phyloP scores from a whole-genome alignment of 2,113 vertebrate species.

The Trachemys scripta region DNA sequence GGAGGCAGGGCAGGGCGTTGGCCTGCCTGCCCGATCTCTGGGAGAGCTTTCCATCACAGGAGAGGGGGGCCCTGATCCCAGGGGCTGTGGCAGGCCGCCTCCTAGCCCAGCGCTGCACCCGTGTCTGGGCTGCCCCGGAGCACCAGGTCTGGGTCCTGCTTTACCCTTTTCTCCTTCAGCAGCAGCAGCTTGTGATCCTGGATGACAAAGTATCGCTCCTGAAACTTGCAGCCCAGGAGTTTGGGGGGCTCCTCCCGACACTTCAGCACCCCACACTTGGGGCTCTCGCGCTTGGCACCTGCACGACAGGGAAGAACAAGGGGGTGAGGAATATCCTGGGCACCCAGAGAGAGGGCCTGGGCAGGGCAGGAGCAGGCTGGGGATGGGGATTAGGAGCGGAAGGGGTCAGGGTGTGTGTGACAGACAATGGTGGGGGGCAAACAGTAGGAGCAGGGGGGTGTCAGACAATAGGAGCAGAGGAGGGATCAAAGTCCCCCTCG shows the following conservation, averaged over 20 bases:
- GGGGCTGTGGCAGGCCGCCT: background rate
- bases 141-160: background rate
- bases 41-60: no score
- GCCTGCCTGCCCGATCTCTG: no score
- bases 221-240: conserved; percentile 92
- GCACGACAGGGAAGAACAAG: background rate
- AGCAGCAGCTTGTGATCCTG: conserved; percentile 88
- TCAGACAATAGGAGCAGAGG: background rate
- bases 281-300: conserved; percentile 90
- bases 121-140: background rate
- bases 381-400: background rate
- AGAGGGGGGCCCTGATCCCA: background rate
- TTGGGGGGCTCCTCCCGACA: conserved; percentile 94
- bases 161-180: conserved; percentile 96
- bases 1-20: no score
- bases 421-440: no score
- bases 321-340: background rate
- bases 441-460: no score
- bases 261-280: conserved; percentile 89
- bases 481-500: no score
- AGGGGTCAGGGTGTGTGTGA: no score
- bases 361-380: fast-evolving
- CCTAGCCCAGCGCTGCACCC: background rate
- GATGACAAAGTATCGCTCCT: conserved; percentile 94
- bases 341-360: background rate